Evolutionary conservation across 2,888 invertebrate species (phyloP).

Genomic region (Bombylius major): DNA sequence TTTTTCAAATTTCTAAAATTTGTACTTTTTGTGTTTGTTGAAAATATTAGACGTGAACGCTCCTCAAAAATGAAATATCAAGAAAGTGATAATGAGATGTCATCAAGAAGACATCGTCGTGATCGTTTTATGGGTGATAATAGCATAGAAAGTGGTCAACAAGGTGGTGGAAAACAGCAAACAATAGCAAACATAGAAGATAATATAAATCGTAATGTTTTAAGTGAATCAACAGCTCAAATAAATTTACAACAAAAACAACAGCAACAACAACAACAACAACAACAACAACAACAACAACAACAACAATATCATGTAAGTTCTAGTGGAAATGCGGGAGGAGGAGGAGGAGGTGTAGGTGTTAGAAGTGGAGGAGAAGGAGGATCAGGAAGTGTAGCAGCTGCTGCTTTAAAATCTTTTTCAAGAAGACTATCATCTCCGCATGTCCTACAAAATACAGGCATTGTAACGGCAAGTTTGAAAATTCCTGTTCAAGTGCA

Average conservation of each 20-base stretch:
- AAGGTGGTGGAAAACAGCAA: not conserved
- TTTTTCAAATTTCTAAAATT: no score
- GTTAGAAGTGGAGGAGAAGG: not conserved
- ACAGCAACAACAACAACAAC: conserved; percentile 4
- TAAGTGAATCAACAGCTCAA: conserved; percentile 9
- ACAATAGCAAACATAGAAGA: conserved; percentile 8
- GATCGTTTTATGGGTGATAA: conserved; percentile 6
- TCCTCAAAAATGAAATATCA: conserved; percentile 15
- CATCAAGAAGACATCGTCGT: conserved; percentile 12
- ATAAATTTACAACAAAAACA: conserved; percentile 10
- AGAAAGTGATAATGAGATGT: conserved; percentile 13
- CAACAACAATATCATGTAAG: not conserved
- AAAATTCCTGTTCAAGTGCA: conserved; percentile 50
- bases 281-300: conserved; percentile 9
- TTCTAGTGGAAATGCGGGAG: not conserved
- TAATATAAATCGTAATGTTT: conserved; percentile 13
- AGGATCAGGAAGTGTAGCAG: not conserved
- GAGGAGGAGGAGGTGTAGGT: not conserved
- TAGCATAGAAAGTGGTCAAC: not conserved
- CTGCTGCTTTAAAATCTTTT: conserved; percentile 19
- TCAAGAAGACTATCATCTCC: conserved; percentile 46
- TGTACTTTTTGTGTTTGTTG: not conserved
- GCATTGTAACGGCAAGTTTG: conserved; percentile 58
- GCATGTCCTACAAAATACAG: conserved; percentile 28
- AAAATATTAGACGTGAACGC: conserved; percentile 10